Base-by-base conservation (phyloP, 2,888 invertebrate species). In the Aphodius granarius region DNA sequence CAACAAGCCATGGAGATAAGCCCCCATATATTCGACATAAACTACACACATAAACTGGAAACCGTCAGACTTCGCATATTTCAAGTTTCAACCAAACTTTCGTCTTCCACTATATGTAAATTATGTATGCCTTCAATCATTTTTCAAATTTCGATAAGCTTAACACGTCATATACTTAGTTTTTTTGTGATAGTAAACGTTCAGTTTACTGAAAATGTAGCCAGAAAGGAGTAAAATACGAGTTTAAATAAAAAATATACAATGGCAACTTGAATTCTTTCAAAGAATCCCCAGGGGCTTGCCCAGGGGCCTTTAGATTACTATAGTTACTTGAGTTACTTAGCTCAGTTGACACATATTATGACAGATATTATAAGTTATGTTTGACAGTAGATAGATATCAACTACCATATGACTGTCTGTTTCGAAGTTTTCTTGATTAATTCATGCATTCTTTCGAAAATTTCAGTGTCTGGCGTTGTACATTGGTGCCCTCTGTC, bases 401-500 rank as follows among this genome's bases (percentile, higher is more conserved):
- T n/a, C n/a, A n/a, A n/a, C n/a, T 6, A 23, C 23, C 23, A 23
- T 23, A 23, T 23, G 23, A 23, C 23, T 5, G 6, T 23, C 4
- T 23, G 4, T 23, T 6, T 23, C 66, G 73, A 73, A 2, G 64
- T 72, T 73, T 75, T 63, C 43, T 43, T 6, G 6, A 43, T 43
- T 43, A 3, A 43, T 13, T 6, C 16, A 71, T 62, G 18, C 4
- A 6, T 2, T 43, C 3, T 43, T 3, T 43, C 3, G 43, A 6
- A 0, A 2, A 19, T 78, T 77, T 18, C 86, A 95, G 95, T 89
- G 92, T 78, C 86, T 96, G 74, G 93, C 95, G 0, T 86, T 96
- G 74, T 96, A 92, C 83, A 93, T 95, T 77, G 94, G 94, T 0
- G 92, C 94, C 66, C 88, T 96, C 4, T 96, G 96, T 83, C 96